Evolutionary conservation across 2,888 invertebrate species (phyloP).

Genomic region (Gymnosoma rotundatum): DNA sequence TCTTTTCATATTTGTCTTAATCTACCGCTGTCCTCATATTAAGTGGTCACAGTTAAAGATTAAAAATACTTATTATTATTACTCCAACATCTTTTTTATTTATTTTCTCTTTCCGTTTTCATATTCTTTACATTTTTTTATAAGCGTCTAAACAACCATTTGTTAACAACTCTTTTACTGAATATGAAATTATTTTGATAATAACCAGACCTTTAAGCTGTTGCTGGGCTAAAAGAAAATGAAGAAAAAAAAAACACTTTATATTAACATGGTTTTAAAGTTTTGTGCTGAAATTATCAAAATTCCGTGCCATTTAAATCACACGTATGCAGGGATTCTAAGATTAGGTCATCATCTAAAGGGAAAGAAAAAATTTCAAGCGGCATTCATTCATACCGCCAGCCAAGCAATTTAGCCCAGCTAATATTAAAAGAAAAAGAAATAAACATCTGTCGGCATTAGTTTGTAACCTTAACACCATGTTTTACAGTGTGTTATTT

Average conservation of each 20-base stretch:
- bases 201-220: conserved; percentile 19
- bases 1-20: conserved; percentile 62
- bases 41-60: conserved; percentile 52
- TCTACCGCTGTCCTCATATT: conserved; percentile 64
- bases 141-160: conserved; percentile 42
- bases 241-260: conserved; percentile 19
- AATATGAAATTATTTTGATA: conserved; percentile 56
- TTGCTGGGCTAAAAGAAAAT: background rate
- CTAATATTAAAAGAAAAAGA: conserved; percentile 12
- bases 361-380: conserved; percentile 6
- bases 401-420: conserved; percentile 40
- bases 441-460: conserved; percentile 36
- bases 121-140: conserved; percentile 25
- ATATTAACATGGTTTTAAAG: conserved; percentile 63
- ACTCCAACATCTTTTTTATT: conserved; percentile 30
- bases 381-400: background rate
- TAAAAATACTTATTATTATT: conserved; percentile 44
- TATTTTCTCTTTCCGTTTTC: background rate
- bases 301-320: conserved; percentile 73
- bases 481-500: background rate
- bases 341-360: conserved; percentile 62
- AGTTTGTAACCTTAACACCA: conserved; percentile 46
- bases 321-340: conserved; percentile 65
- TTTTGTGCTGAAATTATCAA: conserved; percentile 71
- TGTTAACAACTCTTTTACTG: conserved; percentile 70